phyloP scores from a whole-genome alignment of 2,888 invertebrate genomes.

The Nomada ruficornis region DNA sequence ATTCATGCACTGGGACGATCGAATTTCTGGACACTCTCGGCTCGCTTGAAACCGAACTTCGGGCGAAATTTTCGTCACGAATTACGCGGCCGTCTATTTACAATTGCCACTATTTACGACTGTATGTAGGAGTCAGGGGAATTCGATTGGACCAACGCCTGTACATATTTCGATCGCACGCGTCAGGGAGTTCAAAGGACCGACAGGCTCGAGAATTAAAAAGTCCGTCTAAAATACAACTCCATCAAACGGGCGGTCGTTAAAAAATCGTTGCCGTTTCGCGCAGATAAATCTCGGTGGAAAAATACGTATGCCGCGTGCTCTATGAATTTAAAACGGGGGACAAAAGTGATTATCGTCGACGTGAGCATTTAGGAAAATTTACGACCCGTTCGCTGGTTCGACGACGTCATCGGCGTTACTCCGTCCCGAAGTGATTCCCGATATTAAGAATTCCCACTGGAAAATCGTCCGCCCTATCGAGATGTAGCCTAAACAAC shows the following conservation, averaged over 20 bases:
- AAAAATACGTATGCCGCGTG: slow-evolving; percentile 41
- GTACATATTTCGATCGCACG: slow-evolving; percentile 6
- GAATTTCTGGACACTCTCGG: slow-evolving; percentile 28
- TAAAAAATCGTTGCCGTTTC: slow-evolving; percentile 36
- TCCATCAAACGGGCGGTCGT: slow-evolving; percentile 36
- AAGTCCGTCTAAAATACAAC: slow-evolving; percentile 35
- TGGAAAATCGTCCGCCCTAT: neutral
- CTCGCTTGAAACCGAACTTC: neutral
- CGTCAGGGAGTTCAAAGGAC: slow-evolving; percentile 26
- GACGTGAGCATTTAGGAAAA: slow-evolving; percentile 44
- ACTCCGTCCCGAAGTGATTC: slow-evolving; percentile 12
- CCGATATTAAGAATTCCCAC: slow-evolving; percentile 18
- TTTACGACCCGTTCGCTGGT: slow-evolving; percentile 32
- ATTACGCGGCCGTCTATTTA: neutral
- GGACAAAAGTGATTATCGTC: slow-evolving; percentile 52
- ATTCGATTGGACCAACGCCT: too few species aligned
- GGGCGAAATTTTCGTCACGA: neutral
- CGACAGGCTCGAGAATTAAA: neutral
- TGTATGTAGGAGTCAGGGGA: too few species aligned
- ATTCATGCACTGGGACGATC: slow-evolving; percentile 22
- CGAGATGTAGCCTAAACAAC: neutral
- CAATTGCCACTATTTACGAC: neutral
- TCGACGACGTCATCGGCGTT: slow-evolving; percentile 14
- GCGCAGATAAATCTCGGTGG: slow-evolving; percentile 43
- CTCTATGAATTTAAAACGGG: slow-evolving; percentile 44